These are phyloP conservation scores for Darevskia mixta DNA, from an alignment of 2,797 vertebrate species.

Conservation along the genomic window DNA sequence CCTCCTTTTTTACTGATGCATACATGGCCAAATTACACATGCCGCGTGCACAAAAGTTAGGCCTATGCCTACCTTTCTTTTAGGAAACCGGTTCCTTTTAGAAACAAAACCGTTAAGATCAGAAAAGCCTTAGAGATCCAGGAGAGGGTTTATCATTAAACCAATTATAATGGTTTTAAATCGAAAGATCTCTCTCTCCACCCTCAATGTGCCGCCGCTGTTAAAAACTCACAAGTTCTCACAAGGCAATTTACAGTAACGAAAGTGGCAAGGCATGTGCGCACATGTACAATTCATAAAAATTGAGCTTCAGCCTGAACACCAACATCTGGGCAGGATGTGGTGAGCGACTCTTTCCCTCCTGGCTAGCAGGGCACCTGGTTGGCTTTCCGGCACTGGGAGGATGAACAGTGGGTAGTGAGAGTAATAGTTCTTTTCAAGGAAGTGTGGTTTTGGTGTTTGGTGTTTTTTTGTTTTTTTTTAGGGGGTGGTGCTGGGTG, in stretches of 20 bases:
- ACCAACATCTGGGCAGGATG: slow-evolving; percentile 28
- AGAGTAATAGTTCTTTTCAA: neutral
- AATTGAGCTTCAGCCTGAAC: neutral
- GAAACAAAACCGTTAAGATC: neutral
- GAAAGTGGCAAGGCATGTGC: neutral
- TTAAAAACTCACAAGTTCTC: neutral
- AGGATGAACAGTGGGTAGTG: neutral
- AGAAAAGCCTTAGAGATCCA: neutral
- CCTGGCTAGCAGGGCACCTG: neutral
- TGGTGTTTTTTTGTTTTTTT: no score
- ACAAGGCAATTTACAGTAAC: neutral
- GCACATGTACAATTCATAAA: neutral
- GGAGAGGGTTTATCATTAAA: neutral
- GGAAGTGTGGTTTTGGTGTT: no score
- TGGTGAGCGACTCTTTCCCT: slow-evolving; percentile 2
- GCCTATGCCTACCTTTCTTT: no score
- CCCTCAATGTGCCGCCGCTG: neutral
- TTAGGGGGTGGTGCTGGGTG: neutral
- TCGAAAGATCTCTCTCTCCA: neutral
- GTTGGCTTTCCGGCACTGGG: neutral
- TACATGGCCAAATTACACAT: no score
- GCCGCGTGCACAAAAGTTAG: no score
- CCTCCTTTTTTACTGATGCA: no score
- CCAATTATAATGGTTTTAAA: neutral
- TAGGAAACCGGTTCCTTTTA: neutral